phyloP scores from a whole-genome alignment of 2,797 vertebrate species.

The Furcifer pardalis region DNA sequence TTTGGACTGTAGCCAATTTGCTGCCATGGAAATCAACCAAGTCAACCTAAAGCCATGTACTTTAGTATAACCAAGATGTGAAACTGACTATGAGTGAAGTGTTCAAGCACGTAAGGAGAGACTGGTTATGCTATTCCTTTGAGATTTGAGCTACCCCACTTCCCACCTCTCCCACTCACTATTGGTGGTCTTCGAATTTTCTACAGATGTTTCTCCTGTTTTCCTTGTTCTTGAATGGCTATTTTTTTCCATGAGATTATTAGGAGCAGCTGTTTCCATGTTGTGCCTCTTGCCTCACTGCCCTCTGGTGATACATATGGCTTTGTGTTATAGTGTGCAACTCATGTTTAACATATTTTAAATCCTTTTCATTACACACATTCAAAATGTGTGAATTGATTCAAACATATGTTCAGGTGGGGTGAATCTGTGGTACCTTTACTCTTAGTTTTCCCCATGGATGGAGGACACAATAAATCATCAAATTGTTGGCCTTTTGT shows the following conservation, averaged over 20 bases:
- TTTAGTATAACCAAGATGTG: constrained; percentile 11
- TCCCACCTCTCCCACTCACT: constrained; percentile 28
- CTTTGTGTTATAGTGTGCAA: neutral
- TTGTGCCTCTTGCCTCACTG: constrained; percentile 3
- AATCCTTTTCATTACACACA: constrained; percentile 3
- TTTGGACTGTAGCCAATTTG: constrained; percentile 8
- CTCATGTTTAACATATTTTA: constrained; percentile 1
- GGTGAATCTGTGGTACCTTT: neutral
- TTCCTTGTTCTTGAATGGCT: constrained; percentile 1
- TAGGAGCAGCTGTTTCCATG: constrained; percentile 22
- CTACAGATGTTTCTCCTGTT: constrained; percentile 15
- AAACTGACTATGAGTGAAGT: constrained; percentile 17
- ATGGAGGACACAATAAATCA: neutral
- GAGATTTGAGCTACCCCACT: constrained; percentile 11
- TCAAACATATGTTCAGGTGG: neutral
- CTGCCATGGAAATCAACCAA: constrained; percentile 16
- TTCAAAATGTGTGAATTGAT: neutral
- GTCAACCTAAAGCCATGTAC: neutral
- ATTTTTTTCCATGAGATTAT: constrained; percentile 19
- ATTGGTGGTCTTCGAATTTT: constrained; percentile 5
- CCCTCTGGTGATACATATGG: neutral
- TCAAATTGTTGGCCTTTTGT: neutral
- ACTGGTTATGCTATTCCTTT: neutral
- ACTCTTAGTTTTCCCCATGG: neutral
- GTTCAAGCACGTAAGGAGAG: constrained; percentile 8